These are phyloP conservation scores for Micromys minutus DNA, from an alignment of 2,113 vertebrate genomes.

Conservation along the genomic window DNA sequence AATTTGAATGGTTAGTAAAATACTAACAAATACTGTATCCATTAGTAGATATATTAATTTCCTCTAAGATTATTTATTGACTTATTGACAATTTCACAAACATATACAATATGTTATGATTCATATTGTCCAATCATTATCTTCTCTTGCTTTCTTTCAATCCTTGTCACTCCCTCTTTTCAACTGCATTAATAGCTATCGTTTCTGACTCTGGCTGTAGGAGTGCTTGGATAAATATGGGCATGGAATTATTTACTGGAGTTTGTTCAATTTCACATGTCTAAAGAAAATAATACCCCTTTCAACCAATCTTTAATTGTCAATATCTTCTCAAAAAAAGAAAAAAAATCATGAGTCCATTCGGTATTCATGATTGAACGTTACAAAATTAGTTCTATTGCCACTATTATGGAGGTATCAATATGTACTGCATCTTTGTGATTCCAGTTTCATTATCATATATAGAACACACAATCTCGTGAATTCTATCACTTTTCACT, in stretches of 20 bases:
- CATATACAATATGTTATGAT: too few species aligned
- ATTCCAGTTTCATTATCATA: not conserved
- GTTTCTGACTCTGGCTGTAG: not conserved
- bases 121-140: not conserved
- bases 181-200: not conserved
- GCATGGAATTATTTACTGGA: too few species aligned
- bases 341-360: not conserved
- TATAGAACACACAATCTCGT: not conserved
- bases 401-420: not conserved
- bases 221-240: too few species aligned
- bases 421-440: not conserved
- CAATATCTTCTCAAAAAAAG: not conserved
- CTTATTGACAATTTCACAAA: not conserved
- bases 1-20: too few species aligned
- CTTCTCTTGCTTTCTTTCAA: not conserved
- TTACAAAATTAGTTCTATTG: not conserved
- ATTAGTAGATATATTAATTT: not conserved
- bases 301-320: not conserved
- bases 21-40: not conserved
- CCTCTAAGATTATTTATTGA: not conserved
- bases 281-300: not conserved
- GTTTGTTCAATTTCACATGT: not conserved
- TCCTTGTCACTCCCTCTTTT: not conserved
- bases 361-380: not conserved
- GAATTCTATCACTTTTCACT: not conserved